Evolutionary conservation across 2,888 invertebrate genomes (phyloP), one percentile per base, ranked within the genome.

Genomic region (Eupithecia centaureata): DNA sequence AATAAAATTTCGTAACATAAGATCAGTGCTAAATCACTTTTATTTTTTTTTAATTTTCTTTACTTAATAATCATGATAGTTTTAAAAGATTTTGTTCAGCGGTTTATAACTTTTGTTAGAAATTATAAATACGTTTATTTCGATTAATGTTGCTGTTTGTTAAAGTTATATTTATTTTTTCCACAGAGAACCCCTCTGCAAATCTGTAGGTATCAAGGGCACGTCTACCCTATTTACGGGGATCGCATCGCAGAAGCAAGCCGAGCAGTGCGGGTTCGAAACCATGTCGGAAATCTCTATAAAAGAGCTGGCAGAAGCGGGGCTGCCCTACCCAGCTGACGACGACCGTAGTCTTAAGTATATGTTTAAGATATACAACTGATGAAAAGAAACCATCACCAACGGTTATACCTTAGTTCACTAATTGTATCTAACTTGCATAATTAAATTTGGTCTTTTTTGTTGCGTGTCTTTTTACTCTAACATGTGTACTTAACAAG

Each of bases 221-320:
- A 86, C 90, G 0, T 79, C 83, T 0, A 90, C 90, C 1, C 77
- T 90, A 0, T 92, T 92, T 79, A 86, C 87, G 0, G 88, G 89
- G 0, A 78, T 83, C 0, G 87, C 86, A 0, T 87, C 91, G 0
- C 91, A 91, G 74, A 86, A 79, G 47, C 77, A 82, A 0, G 91
- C 91, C 0, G 74, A 69, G 0, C 76, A 77, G 0, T 81, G 80
- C 18, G 91, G 89, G 0, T 91, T 88, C 77, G 57, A 65, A 0
- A 82, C 84, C 0, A 77, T 85, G 0, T 74, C 77, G 0, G 82
- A 82, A 0, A 71, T 81, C 0, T 67, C 83, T 1, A 71, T 85
- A 28, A 79, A 70, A 1, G 87, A 91, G n/a, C 63, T 89, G 0
- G 84, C 83, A 0, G 84, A 86, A 0, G 60, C 73, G 0, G 91